Conservation (phyloP, 2,888 invertebrate species). For the Heteromyza rotundicornis region DNA sequence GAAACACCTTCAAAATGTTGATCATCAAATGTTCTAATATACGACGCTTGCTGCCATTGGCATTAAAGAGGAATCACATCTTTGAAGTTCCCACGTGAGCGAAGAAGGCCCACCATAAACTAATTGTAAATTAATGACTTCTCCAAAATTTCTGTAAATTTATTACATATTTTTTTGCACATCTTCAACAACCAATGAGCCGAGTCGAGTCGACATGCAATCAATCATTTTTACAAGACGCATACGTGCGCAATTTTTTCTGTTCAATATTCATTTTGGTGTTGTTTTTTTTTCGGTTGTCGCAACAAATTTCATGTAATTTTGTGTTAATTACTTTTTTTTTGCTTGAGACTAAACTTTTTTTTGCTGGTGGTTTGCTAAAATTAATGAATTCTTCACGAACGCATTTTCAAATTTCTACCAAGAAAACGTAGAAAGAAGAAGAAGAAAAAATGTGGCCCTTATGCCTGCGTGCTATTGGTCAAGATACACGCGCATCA, state of each 20-base stretch:
- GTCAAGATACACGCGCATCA: background rate
- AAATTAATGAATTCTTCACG: background rate
- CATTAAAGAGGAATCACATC: no score
- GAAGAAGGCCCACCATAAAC: slow-evolving; percentile 27
- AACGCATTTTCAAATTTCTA: slow-evolving; percentile 4
- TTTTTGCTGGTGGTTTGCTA: background rate
- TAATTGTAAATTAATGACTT: slow-evolving; percentile 53
- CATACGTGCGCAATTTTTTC: no score
- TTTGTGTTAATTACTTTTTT: slow-evolving; percentile 42
- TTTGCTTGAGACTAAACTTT: no score
- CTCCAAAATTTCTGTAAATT: slow-evolving; percentile 16
- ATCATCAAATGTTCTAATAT: no score
- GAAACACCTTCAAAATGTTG: no score
- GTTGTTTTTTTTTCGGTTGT: background rate
- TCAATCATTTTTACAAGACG: slow-evolving; percentile 46
- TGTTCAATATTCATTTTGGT: background rate
- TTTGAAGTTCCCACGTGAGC: background rate
- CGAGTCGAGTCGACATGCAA: slow-evolving; percentile 28
- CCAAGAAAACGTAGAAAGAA: no score
- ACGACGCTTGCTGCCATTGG: no score
- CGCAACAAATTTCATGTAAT: background rate
- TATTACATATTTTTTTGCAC: slow-evolving; percentile 27
- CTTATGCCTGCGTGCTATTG: background rate
- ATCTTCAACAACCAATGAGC: slow-evolving; percentile 28
- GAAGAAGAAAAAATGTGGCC: background rate